These are phyloP conservation scores for Psilopogon haemacephalus DNA, from an alignment of 2,113 vertebrate species.

Conservation along the genomic window DNA sequence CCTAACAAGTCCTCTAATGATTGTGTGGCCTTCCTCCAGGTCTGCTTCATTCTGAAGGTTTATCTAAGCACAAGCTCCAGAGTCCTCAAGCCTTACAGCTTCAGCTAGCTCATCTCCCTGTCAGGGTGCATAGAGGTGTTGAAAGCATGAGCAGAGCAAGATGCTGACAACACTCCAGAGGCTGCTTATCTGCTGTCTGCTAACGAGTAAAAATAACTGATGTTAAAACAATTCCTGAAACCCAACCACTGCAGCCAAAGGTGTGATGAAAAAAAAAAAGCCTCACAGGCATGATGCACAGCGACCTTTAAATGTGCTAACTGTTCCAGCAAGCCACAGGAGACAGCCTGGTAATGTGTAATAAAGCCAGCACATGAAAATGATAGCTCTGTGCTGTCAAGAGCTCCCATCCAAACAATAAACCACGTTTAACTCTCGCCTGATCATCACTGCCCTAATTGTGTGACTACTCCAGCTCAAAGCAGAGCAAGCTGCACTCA, in stretches of 20 bases:
- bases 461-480: not conserved
- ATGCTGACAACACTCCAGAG: not conserved
- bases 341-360: too few species aligned
- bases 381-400: not conserved
- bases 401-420: not conserved
- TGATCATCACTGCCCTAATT: not conserved
- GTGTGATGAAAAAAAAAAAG: not conserved
- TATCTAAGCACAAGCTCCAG: not conserved
- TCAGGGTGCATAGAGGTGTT: not conserved
- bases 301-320: not conserved
- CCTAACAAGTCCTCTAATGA: not conserved
- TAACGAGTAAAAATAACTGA: not conserved
- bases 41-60: not conserved
- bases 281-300: not conserved
- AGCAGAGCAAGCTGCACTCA: not conserved
- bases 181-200: not conserved
- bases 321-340: not conserved
- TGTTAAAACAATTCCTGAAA: not conserved
- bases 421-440: not conserved
- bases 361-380: too few species aligned
- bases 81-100: not conserved
- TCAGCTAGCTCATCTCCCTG: fast-evolving
- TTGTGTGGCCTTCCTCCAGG: not conserved
- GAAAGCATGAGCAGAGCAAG: not conserved
- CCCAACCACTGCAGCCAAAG: not conserved